Percentiles rank a stretch among this genome's conserved stretches.
phyloP scores from a whole-genome alignment of 2,113 vertebrate species.

The Paradisaea rubra region DNA sequence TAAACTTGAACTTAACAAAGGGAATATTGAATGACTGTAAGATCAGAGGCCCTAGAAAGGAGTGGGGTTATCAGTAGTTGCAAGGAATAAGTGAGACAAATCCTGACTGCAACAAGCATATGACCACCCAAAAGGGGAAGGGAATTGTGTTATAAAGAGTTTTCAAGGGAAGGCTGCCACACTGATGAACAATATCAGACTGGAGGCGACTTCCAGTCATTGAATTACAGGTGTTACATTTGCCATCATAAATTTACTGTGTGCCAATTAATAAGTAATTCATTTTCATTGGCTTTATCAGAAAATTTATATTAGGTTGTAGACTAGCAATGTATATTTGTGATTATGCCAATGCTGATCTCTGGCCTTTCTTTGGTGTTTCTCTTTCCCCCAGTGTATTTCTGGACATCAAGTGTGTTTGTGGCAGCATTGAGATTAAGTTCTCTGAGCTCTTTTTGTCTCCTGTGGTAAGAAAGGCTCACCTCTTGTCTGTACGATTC shows the following conservation, averaged over 20 bases:
- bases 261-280: background rate
- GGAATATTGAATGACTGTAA: background rate
- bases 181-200: background rate
- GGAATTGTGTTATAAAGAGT: background rate
- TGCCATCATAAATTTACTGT: background rate
- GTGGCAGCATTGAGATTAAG: background rate
- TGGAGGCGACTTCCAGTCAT: background rate
- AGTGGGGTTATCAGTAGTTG: background rate
- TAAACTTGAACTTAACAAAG: background rate
- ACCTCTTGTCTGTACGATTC: background rate
- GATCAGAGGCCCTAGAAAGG: background rate
- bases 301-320: background rate
- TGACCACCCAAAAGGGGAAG: background rate
- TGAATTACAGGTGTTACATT: background rate
- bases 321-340: background rate
- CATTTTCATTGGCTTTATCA: background rate
- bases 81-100: background rate
- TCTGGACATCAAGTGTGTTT: background rate
- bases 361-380: background rate
- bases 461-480: background rate
- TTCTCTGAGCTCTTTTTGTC: background rate
- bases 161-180: background rate
- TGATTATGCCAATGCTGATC: background rate
- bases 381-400: background rate
- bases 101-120: background rate